Evolutionary conservation across 2,113 vertebrate species (phyloP).

Genomic region (Epinephelus moara): DNA sequence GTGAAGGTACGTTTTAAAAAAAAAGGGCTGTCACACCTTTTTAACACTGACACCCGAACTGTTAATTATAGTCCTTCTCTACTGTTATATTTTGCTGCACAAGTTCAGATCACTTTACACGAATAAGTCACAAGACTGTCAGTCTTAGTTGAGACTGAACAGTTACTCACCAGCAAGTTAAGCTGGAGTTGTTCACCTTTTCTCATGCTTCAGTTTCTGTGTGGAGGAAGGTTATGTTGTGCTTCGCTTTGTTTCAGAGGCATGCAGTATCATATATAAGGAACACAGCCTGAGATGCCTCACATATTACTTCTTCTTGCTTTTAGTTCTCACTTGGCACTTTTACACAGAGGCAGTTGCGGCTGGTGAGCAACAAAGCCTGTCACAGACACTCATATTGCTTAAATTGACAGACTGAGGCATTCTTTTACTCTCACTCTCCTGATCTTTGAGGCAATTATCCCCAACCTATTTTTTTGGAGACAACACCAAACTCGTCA

Average conservation of each 20-base stretch:
- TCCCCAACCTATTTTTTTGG: slow-evolving; percentile 29
- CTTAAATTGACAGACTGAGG: slow-evolving; percentile 45
- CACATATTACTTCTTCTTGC: slow-evolving; percentile 26
- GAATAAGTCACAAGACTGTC: neutral
- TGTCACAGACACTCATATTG: slow-evolving; percentile 37
- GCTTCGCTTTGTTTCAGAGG: slow-evolving; percentile 14
- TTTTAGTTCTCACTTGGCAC: slow-evolving; percentile 42
- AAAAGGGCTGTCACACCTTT: slow-evolving; percentile 5
- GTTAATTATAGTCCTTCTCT: neutral
- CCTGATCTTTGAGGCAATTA: slow-evolving; percentile 58
- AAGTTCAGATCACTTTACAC: neutral
- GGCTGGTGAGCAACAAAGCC: slow-evolving; percentile 48
- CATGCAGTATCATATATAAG: slow-evolving; percentile 24
- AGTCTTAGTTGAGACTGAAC: neutral
- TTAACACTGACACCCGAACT: neutral
- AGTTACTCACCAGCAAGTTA: neutral
- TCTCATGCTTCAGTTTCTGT: neutral
- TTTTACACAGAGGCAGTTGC: slow-evolving; percentile 10
- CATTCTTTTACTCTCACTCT: slow-evolving; percentile 37
- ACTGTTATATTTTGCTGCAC: neutral
- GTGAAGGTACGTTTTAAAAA: neutral
- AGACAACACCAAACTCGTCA: slow-evolving; percentile 34
- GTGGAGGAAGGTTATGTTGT: neutral
- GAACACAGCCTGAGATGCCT: slow-evolving; percentile 29
- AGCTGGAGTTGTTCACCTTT: neutral